Conservation (phyloP, 1,140 invertebrate genomes). For the Zaprionus africanus region DNA sequence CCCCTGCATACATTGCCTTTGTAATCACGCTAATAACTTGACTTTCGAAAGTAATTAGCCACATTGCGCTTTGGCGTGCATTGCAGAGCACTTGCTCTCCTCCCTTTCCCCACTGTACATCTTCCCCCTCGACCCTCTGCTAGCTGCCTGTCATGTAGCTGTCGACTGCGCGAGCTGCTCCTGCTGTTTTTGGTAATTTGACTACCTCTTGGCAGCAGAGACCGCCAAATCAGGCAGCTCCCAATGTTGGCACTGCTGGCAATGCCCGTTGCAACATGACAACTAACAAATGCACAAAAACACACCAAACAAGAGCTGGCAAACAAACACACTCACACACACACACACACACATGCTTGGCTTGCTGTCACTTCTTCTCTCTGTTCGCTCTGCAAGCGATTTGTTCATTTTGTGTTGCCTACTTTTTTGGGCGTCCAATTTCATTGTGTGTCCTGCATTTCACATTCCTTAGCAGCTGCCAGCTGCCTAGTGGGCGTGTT, state of each 20-base stretch:
- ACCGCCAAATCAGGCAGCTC: slow-evolving; percentile 52
- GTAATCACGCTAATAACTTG: slow-evolving; percentile 83
- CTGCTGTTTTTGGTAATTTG: slow-evolving; percentile 72
- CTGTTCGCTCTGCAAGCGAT: slow-evolving; percentile 2
- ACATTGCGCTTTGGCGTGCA: slow-evolving; percentile 67
- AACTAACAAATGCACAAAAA: slow-evolving; percentile 72
- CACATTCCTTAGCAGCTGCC: slow-evolving; percentile 33
- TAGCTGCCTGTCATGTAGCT: slow-evolving; percentile 58
- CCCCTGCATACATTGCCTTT: slow-evolving; percentile 67
- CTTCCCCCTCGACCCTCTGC: background rate
- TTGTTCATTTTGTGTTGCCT: slow-evolving; percentile 36
- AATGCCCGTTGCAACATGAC: slow-evolving; percentile 59
- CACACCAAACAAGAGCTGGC: slow-evolving; percentile 30
- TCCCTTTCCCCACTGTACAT: background rate
- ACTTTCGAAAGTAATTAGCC: slow-evolving; percentile 83
- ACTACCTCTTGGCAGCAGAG: slow-evolving; percentile 34
- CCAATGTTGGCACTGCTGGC: slow-evolving; percentile 49
- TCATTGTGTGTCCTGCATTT: slow-evolving; percentile 31
- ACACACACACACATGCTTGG: background rate
- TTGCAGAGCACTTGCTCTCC: slow-evolving; percentile 5
- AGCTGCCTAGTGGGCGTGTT: slow-evolving; percentile 14
- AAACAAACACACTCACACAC: slow-evolving; percentile 34
- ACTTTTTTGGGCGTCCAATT: slow-evolving; percentile 41
- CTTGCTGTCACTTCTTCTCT: background rate
- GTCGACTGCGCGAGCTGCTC: background rate